Percentiles rank a stretch among this genome's conserved stretches.
These are phyloP conservation scores for Antennarius maculatus DNA, from an alignment of 2,797 vertebrate genomes.

Conservation along the genomic window DNA sequence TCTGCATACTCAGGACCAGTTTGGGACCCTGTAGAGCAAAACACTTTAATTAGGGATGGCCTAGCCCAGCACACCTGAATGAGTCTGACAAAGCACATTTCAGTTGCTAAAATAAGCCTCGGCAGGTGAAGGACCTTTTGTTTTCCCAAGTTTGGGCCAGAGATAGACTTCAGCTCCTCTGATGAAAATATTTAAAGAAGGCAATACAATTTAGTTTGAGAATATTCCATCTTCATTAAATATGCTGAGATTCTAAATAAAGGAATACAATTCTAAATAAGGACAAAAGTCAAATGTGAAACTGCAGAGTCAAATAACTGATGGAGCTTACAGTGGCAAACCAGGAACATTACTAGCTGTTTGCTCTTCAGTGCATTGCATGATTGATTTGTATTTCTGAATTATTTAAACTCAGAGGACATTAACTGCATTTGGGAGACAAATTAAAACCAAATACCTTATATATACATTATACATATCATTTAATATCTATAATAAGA, in stretches of 20 bases:
- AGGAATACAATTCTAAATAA: slow-evolving; percentile 8
- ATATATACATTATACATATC: too few species aligned
- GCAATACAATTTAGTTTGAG: slow-evolving; percentile 36
- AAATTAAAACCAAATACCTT: slow-evolving; percentile 13
- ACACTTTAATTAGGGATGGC: slow-evolving; percentile 83
- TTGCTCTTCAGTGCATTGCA: slow-evolving; percentile 26
- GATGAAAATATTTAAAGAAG: slow-evolving; percentile 42
- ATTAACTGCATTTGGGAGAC: slow-evolving; percentile 9
- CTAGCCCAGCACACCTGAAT: slow-evolving; percentile 74
- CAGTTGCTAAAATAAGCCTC: slow-evolving; percentile 73
- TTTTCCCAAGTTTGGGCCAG: slow-evolving; percentile 53
- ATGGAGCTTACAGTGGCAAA: slow-evolving; percentile 6
- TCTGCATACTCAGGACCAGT: slow-evolving; percentile 77
- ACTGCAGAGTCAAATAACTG: slow-evolving; percentile 35
- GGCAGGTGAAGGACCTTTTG: slow-evolving; percentile 53
- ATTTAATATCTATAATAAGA: too few species aligned
- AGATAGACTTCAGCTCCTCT: slow-evolving; percentile 51
- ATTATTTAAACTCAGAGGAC: slow-evolving; percentile 19
- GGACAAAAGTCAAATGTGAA: slow-evolving; percentile 47
- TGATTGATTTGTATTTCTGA: slow-evolving; percentile 45
- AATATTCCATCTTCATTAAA: slow-evolving; percentile 58
- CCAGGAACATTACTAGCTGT: slow-evolving; percentile 28
- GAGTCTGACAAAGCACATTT: slow-evolving; percentile 74
- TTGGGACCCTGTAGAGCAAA: slow-evolving; percentile 75
- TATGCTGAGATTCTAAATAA: slow-evolving; percentile 40